Conservation (phyloP, 1,140 invertebrate species). For the Bombus huntii region DNA sequence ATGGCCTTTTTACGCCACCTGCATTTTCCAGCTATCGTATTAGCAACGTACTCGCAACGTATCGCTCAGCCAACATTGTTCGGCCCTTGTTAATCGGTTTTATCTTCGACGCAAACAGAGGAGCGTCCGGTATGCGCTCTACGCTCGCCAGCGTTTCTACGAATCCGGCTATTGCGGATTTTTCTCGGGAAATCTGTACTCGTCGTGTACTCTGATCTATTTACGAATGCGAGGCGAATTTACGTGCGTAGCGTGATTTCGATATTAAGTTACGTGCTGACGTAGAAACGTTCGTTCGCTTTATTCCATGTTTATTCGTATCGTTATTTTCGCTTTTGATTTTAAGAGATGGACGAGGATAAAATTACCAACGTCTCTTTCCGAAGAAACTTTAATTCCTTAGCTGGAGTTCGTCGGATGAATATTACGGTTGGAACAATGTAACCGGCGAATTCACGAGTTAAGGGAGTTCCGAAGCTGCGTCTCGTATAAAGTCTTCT, state of each 20-base stretch:
- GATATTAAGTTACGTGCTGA: not conserved
- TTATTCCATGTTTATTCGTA: too few species aligned
- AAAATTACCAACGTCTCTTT: not conserved
- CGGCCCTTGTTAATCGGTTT: constrained; percentile 20
- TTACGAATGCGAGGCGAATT: not conserved
- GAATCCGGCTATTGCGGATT: not conserved
- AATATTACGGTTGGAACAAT: constrained; percentile 35
- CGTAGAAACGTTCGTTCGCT: not conserved
- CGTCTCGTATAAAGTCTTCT: constrained; percentile 39
- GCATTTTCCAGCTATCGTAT: constrained; percentile 38
- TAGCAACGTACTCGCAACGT: not conserved
- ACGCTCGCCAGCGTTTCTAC: not conserved
- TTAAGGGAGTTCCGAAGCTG: not conserved
- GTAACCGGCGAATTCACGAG: constrained; percentile 25
- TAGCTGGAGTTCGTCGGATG: not conserved
- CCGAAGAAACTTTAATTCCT: not conserved
- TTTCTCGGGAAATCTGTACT: not conserved
- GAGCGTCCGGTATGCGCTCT: not conserved
- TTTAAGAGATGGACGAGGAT: too few species aligned
- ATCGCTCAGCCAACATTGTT: constrained; percentile 1
- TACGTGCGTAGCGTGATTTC: too few species aligned
- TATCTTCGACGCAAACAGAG: constrained; percentile 38
- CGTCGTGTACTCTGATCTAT: not conserved
- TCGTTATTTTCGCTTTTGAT: too few species aligned
- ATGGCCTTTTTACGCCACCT: constrained; percentile 40